A percentile compares a stretch with the other conserved stretches of the same genome.
These are phyloP conservation scores for Petrocephalus microphthalmus DNA, from an alignment of 2,113 vertebrate genomes.

Conservation along the genomic window DNA sequence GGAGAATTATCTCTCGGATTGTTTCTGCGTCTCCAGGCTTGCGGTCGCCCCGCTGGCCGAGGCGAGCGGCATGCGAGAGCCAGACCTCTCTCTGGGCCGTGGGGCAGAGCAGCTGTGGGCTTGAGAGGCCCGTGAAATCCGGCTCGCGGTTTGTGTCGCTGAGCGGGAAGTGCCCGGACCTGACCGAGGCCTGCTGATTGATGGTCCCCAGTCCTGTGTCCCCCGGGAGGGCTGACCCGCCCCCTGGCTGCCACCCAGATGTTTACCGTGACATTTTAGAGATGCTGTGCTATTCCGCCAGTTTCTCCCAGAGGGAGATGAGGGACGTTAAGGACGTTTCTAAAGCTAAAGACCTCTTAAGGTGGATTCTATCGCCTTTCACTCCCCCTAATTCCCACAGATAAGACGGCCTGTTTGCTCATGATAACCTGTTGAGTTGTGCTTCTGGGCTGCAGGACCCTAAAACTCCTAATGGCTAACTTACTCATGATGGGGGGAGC, in stretches of 20 bases:
- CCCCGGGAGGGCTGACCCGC: background rate
- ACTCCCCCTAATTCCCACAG: background rate
- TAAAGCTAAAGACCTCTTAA: background rate
- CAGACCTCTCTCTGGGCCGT: background rate
- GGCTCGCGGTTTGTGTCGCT: background rate
- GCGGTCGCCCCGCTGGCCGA: background rate
- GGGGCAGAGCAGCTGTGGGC: background rate
- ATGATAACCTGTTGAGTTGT: conserved; percentile 10
- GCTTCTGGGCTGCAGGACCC: conserved; percentile 6
- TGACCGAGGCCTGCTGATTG: too few relatives aligned
- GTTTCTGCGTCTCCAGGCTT: background rate
- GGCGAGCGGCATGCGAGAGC: background rate
- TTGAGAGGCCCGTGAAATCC: background rate
- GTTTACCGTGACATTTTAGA: background rate
- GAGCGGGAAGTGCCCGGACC: background rate
- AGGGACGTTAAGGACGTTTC: background rate
- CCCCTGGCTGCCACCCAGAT: background rate
- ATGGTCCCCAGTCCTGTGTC: background rate
- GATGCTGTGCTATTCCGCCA: background rate
- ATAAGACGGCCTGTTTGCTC: background rate
- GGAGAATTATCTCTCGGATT: conserved; percentile 33
- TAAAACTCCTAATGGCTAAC: conserved; percentile 16
- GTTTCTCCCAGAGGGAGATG: background rate
- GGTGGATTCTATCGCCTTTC: background rate
- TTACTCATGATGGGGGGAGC: conserved; percentile 30